Conservation (phyloP, 2,888 invertebrate genomes). For the Agrotis segetum region DNA sequence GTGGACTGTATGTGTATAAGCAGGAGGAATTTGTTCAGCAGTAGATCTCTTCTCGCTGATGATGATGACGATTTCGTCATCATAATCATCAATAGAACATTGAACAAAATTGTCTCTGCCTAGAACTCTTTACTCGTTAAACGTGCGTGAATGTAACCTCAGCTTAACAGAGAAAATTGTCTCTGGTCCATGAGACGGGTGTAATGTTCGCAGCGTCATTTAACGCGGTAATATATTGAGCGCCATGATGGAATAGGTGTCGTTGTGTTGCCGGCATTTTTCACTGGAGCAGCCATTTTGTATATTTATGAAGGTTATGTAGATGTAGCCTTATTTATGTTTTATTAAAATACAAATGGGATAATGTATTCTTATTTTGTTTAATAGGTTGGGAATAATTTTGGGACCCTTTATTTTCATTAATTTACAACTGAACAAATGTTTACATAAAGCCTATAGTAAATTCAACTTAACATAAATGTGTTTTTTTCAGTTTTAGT, state of each 20-base stretch:
- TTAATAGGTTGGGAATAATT: neutral
- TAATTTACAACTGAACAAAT: too few species aligned
- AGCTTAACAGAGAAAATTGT: slow-evolving; percentile 24
- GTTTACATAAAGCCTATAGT: too few species aligned
- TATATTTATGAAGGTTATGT: slow-evolving; percentile 1
- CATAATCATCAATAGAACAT: too few species aligned
- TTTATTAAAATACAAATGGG: slow-evolving; percentile 3
- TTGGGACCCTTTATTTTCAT: too few species aligned
- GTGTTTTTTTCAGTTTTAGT: too few species aligned
- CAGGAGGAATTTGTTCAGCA: too few species aligned
- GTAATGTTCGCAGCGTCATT: slow-evolving; percentile 41
- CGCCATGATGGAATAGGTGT: slow-evolving; percentile 30
- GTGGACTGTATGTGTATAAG: too few species aligned
- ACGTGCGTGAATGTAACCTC: slow-evolving; percentile 12
- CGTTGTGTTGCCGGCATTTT: slow-evolving; percentile 29
- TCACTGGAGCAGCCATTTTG: slow-evolving; percentile 34
- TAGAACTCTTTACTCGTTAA: neutral
- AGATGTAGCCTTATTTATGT: neutral
- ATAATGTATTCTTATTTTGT: neutral
- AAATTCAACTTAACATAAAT: too few species aligned
- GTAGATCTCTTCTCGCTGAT: too few species aligned
- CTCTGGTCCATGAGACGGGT: slow-evolving; percentile 34
- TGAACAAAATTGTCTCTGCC: too few species aligned
- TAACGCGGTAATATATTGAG: slow-evolving; percentile 38
- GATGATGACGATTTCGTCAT: too few species aligned